Conservation (phyloP, 2,113 vertebrate genomes). For the Pelodiscus sinensis region DNA sequence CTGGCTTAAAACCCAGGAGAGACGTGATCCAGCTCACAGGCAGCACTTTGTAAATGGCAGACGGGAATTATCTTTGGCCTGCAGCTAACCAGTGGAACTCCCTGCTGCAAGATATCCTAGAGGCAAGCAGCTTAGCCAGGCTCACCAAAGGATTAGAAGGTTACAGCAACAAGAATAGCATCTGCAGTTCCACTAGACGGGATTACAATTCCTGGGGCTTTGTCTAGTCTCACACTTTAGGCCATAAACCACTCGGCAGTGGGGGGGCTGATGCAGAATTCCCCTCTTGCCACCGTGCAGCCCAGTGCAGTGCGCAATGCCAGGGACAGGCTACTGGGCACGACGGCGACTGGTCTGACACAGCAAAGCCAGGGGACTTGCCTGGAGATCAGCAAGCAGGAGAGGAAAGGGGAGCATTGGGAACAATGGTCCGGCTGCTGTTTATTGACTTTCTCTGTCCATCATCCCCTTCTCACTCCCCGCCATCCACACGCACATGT, state of each 20-base stretch:
- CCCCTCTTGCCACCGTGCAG: neutral
- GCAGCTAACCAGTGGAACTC: accelerated
- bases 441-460: neutral
- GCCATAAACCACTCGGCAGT: neutral
- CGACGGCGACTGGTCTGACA: neutral
- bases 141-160: neutral
- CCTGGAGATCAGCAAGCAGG: neutral
- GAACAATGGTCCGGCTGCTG: neutral
- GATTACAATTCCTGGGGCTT: neutral
- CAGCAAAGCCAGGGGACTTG: neutral
- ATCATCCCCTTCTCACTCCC: too few species aligned
- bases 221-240: neutral
- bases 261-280: neutral
- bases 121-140: constrained; percentile 13
- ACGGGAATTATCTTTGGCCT: neutral
- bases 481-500: too few species aligned
- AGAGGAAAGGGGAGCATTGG: neutral
- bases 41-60: accelerated
- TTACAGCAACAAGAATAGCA: neutral
- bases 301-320: neutral
- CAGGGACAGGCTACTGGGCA: neutral
- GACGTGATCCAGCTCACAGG: neutral
- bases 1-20: neutral
- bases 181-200: neutral
- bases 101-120: accelerated